Evolutionary conservation across 2,113 vertebrate species (phyloP).

Genomic region (Peromyscus polionotus): DNA sequence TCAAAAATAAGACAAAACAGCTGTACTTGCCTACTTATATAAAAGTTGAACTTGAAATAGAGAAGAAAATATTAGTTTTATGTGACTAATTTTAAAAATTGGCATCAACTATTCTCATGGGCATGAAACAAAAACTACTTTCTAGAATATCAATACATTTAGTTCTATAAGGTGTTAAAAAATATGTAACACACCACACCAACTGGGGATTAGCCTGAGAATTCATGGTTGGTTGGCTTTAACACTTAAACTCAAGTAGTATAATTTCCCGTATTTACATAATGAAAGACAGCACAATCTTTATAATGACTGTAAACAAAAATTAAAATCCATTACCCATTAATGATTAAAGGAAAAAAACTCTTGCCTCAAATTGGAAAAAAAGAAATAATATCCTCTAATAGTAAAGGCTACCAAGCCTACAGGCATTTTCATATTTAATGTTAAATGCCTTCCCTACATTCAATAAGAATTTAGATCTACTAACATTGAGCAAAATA

Average conservation of each 20-base stretch:
- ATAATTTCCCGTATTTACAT: neutral
- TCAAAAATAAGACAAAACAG: neutral
- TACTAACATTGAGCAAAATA: neutral
- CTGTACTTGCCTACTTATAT: neutral
- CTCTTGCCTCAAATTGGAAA: neutral
- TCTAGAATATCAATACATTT: conserved; percentile 5
- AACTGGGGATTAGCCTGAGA: neutral
- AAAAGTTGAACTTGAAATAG: neutral
- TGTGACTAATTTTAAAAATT: neutral
- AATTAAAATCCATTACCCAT: neutral
- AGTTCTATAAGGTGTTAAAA: neutral
- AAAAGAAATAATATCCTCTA: neutral
- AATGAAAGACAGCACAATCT: neutral
- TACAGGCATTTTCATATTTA: neutral
- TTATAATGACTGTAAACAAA: neutral
- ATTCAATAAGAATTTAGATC: neutral
- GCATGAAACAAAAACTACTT: neutral
- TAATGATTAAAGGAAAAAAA: neutral
- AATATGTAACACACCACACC: neutral
- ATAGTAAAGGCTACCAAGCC: neutral
- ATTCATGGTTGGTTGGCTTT: conserved; percentile 26
- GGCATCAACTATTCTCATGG: neutral
- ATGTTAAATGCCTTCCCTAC: neutral
- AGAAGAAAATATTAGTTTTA: conserved; percentile 6
- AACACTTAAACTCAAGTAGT: neutral